phyloP scores from a whole-genome alignment of 2,113 vertebrate genomes.

The Opisthocomus hoazin region DNA sequence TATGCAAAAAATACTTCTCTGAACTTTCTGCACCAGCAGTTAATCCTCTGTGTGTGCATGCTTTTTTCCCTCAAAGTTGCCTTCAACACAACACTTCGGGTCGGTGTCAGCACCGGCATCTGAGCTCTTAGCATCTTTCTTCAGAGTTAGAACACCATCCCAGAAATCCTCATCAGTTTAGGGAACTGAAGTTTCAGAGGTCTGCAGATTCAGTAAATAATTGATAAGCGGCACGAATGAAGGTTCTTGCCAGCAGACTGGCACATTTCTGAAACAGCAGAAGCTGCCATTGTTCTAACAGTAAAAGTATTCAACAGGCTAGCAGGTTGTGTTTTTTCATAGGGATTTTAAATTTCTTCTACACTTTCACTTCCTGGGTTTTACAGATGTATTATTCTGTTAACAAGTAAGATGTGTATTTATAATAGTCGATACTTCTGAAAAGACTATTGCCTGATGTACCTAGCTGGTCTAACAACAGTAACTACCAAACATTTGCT shows the following conservation, averaged over 20 bases:
- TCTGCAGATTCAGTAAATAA: not conserved
- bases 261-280: not conserved
- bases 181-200: not conserved
- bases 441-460: not conserved
- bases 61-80: not conserved
- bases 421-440: not conserved
- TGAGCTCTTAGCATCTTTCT: not conserved
- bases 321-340: not conserved
- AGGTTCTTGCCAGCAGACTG: not conserved
- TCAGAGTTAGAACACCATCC: not conserved
- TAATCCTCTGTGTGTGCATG: accelerated
- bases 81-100: not conserved
- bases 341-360: not conserved
- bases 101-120: accelerated
- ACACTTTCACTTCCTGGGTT: not conserved
- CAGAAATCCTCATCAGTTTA: not conserved
- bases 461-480: not conserved
- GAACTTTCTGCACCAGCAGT: not conserved
- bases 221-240: not conserved
- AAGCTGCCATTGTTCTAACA: not conserved
- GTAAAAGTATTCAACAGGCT: not conserved
- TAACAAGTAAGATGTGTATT: not conserved
- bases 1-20: not conserved
- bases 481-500: not conserved
- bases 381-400: not conserved